These are phyloP conservation scores for Chiloscyllium punctatum DNA, from an alignment of 2,797 vertebrate genomes.

Conservation along the genomic window DNA sequence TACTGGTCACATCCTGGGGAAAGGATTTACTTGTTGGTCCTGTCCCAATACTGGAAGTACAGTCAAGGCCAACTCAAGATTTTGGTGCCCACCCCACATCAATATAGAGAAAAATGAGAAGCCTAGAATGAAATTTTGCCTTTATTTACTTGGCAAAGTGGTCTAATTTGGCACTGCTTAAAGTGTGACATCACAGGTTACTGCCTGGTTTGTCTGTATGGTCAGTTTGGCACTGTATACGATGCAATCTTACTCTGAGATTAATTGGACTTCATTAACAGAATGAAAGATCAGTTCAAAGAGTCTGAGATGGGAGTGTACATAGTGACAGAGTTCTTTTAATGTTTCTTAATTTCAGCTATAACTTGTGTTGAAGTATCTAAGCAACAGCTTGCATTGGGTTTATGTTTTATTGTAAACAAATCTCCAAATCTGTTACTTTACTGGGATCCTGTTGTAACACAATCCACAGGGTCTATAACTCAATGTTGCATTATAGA, in stretches of 20 bases:
- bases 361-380: not conserved
- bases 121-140: no score
- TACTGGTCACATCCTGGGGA: no score
- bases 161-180: no score
- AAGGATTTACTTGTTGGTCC: not conserved
- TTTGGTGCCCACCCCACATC: no score
- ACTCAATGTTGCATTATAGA: not conserved
- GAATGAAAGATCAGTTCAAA: not conserved
- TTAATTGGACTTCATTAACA: not conserved
- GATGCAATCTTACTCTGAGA: not conserved
- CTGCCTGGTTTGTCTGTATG: no score
- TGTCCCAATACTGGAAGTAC: not conserved
- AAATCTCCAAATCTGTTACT: not conserved
- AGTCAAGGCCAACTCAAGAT: no score
- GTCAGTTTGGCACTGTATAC: no score
- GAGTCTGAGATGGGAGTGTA: not conserved
- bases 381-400: not conserved
- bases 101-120: no score
- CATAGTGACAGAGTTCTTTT: not conserved
- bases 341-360: not conserved
- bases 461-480: not conserved
- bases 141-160: no score
- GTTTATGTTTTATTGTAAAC: not conserved
- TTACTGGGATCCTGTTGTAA: not conserved
- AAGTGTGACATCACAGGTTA: no score